phyloP scores from a whole-genome alignment of 2,888 invertebrate species.

The Lithophane semibrunnea region DNA sequence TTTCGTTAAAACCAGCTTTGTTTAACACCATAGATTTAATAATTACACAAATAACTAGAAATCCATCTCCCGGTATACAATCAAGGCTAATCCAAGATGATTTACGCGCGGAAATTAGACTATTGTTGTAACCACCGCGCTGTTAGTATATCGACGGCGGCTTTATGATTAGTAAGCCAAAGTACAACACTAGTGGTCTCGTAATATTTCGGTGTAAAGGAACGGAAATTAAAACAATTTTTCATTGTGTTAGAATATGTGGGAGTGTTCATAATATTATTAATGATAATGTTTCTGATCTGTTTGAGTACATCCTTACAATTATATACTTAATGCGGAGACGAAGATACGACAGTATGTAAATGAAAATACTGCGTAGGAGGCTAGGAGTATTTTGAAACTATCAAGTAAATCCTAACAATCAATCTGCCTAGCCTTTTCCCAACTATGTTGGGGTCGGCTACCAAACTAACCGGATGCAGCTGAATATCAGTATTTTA shows the following conservation, averaged over 20 bases:
- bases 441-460: no score
- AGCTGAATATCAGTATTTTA: no score
- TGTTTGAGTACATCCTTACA: neutral
- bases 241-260: conserved; percentile 18
- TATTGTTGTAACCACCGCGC: conserved; percentile 63
- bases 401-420: no score
- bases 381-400: no score
- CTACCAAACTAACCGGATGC: no score
- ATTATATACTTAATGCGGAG: no score
- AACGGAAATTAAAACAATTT: conserved; percentile 50
- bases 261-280: neutral
- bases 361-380: no score
- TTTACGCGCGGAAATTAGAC: conserved; percentile 71
- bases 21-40: neutral
- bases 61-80: conserved; percentile 40
- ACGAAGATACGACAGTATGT: no score
- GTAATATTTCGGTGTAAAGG: conserved; percentile 12
- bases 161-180: conserved; percentile 21
- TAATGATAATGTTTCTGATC: conserved; percentile 1
- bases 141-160: conserved; percentile 40
- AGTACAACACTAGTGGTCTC: conserved; percentile 27
- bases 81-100: conserved; percentile 55
- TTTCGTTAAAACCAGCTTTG: neutral
- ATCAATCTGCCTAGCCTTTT: no score
- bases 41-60: conserved; percentile 4